Conservation (phyloP, 2,797 vertebrate genomes). For the Fringilla coelebs region DNA sequence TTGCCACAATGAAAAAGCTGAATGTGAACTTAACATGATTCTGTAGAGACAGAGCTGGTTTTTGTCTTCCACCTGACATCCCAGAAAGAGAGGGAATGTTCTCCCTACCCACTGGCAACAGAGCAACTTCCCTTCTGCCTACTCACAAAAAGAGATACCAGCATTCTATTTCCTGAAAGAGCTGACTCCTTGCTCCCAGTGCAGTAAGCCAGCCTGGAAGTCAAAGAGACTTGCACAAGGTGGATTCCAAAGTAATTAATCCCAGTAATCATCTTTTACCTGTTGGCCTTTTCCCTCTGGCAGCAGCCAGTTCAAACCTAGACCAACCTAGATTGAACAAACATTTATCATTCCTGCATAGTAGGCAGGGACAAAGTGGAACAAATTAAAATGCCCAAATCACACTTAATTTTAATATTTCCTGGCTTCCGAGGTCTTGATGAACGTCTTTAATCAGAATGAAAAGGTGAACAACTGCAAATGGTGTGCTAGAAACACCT, state of each 20-base stretch:
- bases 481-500: neutral
- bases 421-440: neutral
- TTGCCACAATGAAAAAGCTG: neutral
- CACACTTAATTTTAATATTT: neutral
- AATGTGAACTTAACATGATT: neutral
- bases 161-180: neutral
- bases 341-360: neutral
- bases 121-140: neutral
- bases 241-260: neutral
- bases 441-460: neutral
- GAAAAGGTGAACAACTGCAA: rapidly evolving
- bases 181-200: neutral
- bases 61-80: neutral
- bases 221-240: neutral
- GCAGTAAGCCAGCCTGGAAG: neutral
- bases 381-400: neutral
- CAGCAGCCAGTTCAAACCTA: neutral
- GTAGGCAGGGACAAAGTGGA: neutral
- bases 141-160: neutral
- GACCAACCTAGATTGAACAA: neutral
- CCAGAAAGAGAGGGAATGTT: neutral
- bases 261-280: neutral
- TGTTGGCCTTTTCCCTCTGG: neutral
- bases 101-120: neutral
- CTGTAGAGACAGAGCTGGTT: neutral